Evolutionary conservation across 2,888 invertebrate genomes (phyloP).

Genomic region (Lottia scabra): DNA sequence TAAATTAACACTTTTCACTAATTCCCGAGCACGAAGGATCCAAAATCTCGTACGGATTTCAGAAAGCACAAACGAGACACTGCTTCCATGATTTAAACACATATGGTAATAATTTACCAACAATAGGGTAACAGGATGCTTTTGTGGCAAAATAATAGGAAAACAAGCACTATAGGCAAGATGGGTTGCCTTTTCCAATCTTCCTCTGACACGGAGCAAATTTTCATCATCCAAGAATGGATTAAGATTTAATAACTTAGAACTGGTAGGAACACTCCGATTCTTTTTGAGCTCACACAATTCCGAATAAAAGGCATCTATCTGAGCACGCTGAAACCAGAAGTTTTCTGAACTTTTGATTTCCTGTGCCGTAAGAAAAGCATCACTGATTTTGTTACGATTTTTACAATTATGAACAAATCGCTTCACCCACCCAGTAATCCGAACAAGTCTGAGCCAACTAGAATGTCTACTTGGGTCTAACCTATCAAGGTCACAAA

Average conservation of each 20-base stretch:
- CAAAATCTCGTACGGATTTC: constrained; percentile 19
- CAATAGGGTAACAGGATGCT: constrained; percentile 20
- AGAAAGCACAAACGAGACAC: constrained; percentile 19
- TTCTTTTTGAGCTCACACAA: no score
- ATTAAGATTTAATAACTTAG: not conserved
- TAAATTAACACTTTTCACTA: constrained; percentile 12
- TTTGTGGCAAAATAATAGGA: constrained; percentile 25
- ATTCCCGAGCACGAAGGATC: constrained; percentile 22
- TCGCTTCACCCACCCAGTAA: no score
- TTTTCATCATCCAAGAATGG: not conserved
- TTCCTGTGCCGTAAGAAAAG: no score
- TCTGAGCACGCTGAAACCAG: no score
- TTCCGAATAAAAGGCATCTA: no score
- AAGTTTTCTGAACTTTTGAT: no score
- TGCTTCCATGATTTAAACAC: constrained; percentile 11
- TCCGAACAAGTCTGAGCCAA: not conserved
- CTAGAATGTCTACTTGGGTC: not conserved
- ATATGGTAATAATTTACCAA: not conserved
- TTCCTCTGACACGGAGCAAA: constrained; percentile 10
- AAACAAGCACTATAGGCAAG: constrained; percentile 11
- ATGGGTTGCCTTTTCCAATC: constrained; percentile 15
- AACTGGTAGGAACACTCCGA: not conserved
- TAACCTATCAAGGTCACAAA: not conserved
- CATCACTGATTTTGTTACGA: no score
- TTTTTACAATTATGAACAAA: no score